A percentile compares a stretch with the other conserved stretches of the same genome.
Evolutionary conservation across 2,797 vertebrate species (phyloP).

Genomic region (Coregonus ussuriensis): DNA sequence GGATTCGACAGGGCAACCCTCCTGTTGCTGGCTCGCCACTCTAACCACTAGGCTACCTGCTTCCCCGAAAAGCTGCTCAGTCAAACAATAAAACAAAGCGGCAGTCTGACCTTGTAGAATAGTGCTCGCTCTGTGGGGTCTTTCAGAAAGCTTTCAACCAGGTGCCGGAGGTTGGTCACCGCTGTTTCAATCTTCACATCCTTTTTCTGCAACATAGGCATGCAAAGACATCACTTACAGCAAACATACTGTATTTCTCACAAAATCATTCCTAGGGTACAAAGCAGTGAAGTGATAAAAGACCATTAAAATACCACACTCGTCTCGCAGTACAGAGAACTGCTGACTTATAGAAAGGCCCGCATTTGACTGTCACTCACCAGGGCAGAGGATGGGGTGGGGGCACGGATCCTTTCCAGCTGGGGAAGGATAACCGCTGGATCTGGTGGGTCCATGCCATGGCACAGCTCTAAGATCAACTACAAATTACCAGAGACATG

Average conservation of each 20-base stretch:
- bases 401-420: slow-evolving; percentile 63
- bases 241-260: not conserved
- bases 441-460: slow-evolving; percentile 48
- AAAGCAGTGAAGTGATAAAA: not conserved
- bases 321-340: too few relatives aligned
- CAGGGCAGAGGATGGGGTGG: slow-evolving; percentile 34
- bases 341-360: too few relatives aligned
- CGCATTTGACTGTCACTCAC: slow-evolving; percentile 34
- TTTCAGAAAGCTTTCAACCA: slow-evolving; percentile 66
- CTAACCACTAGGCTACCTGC: too few relatives aligned
- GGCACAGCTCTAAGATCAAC: slow-evolving; percentile 75
- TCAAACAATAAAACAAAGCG: not conserved
- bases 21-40: too few relatives aligned
- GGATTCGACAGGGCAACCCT: too few relatives aligned
- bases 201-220: slow-evolving; percentile 51
- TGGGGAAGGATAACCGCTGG: slow-evolving; percentile 55
- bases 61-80: not conserved
- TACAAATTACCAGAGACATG: slow-evolving; percentile 34
- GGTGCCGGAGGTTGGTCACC: slow-evolving; percentile 69
- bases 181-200: slow-evolving; percentile 73
- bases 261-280: not conserved
- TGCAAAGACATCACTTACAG: not conserved
- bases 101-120: slow-evolving; percentile 69
- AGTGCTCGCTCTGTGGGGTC: slow-evolving; percentile 43
- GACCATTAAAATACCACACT: too few relatives aligned